phyloP scores from a whole-genome alignment of 2,113 vertebrate genomes.

The Myiagra hebetior region DNA sequence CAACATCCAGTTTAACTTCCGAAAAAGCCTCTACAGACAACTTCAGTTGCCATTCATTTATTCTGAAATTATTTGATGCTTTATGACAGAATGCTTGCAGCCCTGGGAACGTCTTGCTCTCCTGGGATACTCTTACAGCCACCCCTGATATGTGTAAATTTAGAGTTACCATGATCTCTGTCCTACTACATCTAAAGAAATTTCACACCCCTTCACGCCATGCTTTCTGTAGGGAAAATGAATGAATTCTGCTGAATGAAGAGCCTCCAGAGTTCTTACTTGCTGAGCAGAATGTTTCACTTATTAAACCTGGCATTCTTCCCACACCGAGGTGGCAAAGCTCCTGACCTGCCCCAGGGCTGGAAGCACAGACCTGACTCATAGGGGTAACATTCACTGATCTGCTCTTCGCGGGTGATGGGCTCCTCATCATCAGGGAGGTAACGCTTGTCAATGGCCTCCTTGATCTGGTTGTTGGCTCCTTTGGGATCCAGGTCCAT shows the following conservation, averaged over 20 bases:
- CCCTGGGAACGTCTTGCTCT: not conserved
- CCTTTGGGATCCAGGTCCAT: conserved; percentile 99
- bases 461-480: conserved; percentile 99
- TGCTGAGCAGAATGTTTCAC: not conserved
- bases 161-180: not conserved
- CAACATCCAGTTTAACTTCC: not conserved
- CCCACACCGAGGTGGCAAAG: not conserved
- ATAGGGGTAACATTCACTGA: conserved; percentile 75
- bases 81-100: not conserved
- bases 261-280: not conserved
- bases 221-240: accelerated
- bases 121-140: not conserved
- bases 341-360: not conserved
- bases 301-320: accelerated
- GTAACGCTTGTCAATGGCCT: conserved; percentile 97
- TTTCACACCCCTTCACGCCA: not conserved
- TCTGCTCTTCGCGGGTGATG: conserved; percentile 83
- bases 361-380: conserved; percentile 69
- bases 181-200: not conserved
- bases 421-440: conserved; percentile 95
- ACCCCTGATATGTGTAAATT: not conserved
- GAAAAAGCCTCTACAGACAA: not conserved
- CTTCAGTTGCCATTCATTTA: not conserved
- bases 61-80: not conserved
- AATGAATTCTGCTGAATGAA: not conserved